Evolutionary conservation across 2,888 invertebrate species (phyloP), one percentile per base, ranked within the genome.

Genomic region (Cheilosia pagana): DNA sequence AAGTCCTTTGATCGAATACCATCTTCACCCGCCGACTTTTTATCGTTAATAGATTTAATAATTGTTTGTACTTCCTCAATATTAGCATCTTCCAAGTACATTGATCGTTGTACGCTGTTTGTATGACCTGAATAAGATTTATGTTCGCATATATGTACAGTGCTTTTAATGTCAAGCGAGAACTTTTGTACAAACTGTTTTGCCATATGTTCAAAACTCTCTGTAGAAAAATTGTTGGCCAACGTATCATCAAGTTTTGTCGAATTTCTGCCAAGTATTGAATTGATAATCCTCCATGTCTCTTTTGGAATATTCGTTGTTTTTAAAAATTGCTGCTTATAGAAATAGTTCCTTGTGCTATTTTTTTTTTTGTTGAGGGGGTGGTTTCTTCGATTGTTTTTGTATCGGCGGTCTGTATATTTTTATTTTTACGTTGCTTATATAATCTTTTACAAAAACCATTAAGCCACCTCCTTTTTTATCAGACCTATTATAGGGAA

Each of bases 1-100:
- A 52, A 10, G 25, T 52, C 52, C 25, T 52, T 52, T 6, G 52
- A 25, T 25, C 52, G 23, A 25, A 52, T 52, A 16, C 52, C 52
- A 25, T 25, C 52, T 52, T 25, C 25, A 14, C 52, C 52, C 14
- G 25, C 23, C 5, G 52, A 25, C 12, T 52, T 25, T 14, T 52
- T 52, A 16, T 52, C 25, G 23, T 52, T 52, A 12, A 25, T 4
- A 12, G 12, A 25, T 4, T 10, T 25, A 14, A 52, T 25, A 25
- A 52, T 52, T 25, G 23, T 25, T 52, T 25, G 6, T 23, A 52
- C 25, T 52, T 52, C 52, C n/a, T 12, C 31, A 25, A 25, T 25
- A 25, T 25, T 25, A 25, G 5, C 25, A 21, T 19, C 3, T 21
- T 21, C 50, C 21, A 50, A 6, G 21, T 21, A 50, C 10, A 50